Conservation (phyloP, 2,113 vertebrate genomes). For the Colossoma macropomum region DNA sequence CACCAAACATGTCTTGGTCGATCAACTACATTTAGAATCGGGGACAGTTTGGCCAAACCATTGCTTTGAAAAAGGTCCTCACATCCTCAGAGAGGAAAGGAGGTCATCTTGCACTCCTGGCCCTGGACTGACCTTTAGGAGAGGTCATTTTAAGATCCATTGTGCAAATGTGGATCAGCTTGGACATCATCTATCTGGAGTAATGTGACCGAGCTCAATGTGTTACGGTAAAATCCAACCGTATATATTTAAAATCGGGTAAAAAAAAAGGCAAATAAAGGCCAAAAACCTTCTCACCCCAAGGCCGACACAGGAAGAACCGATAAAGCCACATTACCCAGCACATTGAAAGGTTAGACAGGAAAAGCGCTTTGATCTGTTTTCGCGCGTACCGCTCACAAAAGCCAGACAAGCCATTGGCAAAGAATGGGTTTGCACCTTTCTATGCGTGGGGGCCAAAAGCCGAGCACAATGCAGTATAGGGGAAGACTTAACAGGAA, state of each 20-base stretch:
- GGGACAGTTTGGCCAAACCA: background rate
- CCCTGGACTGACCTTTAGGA: background rate
- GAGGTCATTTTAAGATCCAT: background rate
- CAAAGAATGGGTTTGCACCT: slow-evolving; percentile 4
- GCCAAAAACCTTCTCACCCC: too few species aligned
- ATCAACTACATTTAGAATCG: background rate
- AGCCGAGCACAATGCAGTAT: background rate
- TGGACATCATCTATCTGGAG: background rate
- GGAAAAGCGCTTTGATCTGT: background rate
- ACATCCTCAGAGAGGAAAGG: background rate
- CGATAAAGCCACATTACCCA: background rate
- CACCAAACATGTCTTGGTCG: background rate
- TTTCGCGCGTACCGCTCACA: background rate
- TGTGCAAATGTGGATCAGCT: background rate
- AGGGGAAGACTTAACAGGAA: slow-evolving; percentile 28
- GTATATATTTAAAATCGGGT: background rate
- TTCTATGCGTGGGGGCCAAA: background rate
- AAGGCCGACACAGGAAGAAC: background rate
- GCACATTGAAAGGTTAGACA: background rate
- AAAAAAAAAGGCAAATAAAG: too few species aligned
- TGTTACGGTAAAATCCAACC: too few species aligned
- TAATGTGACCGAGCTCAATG: background rate
- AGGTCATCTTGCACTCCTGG: slow-evolving; percentile 15
- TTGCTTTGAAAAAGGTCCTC: slow-evolving; percentile 14
- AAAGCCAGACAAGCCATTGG: background rate